phyloP scores from a whole-genome alignment of 2,888 invertebrate genomes.

The Abrostola triplasia region DNA sequence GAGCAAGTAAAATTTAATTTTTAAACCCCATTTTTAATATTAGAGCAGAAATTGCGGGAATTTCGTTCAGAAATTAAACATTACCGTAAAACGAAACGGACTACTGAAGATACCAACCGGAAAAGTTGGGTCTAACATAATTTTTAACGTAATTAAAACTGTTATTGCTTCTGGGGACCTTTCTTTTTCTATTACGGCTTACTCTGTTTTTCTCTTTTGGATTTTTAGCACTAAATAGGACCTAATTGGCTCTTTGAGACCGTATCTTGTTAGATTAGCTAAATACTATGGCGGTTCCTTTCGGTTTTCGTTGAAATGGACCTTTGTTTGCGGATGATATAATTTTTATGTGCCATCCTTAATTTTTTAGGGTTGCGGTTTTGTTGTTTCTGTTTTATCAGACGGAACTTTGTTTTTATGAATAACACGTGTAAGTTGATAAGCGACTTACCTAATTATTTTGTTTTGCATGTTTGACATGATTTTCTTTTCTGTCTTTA shows the following conservation, averaged over 20 bases:
- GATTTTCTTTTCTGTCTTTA: too few species aligned
- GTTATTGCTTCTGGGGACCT: conserved; percentile 69
- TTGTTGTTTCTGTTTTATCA: conserved; percentile 15
- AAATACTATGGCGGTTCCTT: conserved; percentile 17
- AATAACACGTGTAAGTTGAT: background rate
- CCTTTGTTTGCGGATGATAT: conserved; percentile 34
- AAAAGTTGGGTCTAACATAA: conserved; percentile 64
- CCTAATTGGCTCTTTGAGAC: conserved; percentile 36
- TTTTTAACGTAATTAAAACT: conserved; percentile 81
- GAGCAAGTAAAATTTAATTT: conserved; percentile 11
- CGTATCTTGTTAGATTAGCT: conserved; percentile 40
- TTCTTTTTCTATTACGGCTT: conserved; percentile 63
- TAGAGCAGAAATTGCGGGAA: conserved; percentile 43
- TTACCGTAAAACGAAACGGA: conserved; percentile 74
- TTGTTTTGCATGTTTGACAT: too few species aligned
- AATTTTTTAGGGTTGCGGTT: conserved; percentile 7
- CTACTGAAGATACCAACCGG: conserved; percentile 66
- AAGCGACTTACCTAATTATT: too few species aligned
- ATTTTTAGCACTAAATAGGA: conserved; percentile 34
- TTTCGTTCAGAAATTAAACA: conserved; percentile 65
- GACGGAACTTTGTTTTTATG: background rate
- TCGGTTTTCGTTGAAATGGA: conserved; percentile 14
- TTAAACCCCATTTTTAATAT: conserved; percentile 42
- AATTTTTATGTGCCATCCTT: conserved; percentile 18
- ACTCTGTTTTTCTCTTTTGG: conserved; percentile 36